phyloP scores from a whole-genome alignment of 2,797 vertebrate species.

The Microctenopoma lineatum region DNA sequence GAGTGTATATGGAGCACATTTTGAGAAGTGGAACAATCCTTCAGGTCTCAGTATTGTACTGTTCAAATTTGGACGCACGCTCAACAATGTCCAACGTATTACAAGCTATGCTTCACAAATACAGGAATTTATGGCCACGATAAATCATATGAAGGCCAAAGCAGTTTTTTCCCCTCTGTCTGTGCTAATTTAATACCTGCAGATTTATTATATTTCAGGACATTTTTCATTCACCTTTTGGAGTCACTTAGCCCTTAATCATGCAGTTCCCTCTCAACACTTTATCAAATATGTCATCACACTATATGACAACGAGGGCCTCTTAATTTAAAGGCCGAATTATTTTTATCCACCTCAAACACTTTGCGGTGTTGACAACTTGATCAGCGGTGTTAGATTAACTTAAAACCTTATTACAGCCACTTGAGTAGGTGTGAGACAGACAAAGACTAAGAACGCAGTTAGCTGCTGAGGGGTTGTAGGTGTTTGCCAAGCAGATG shows the following conservation, averaged over 20 bases:
- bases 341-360: constrained; percentile 18
- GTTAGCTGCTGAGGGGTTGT: constrained; percentile 30
- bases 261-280: constrained; percentile 29
- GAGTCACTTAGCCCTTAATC: constrained; percentile 30
- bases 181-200: constrained; percentile 60
- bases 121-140: constrained; percentile 49
- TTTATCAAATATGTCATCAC: constrained; percentile 46
- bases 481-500: constrained; percentile 1
- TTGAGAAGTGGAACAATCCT: constrained; percentile 45
- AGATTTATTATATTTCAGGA: constrained; percentile 54
- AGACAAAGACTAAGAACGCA: constrained; percentile 18
- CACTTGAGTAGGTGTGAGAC: constrained; percentile 32
- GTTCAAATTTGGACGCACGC: constrained; percentile 23
- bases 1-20: constrained; percentile 42
- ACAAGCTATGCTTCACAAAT: constrained; percentile 21
- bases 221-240: constrained; percentile 39
- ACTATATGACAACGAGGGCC: constrained; percentile 29
- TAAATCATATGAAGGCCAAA: constrained; percentile 61
- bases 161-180: constrained; percentile 33
- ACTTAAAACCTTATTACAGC: constrained; percentile 39
- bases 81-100: constrained; percentile 30
- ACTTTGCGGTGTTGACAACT: constrained; percentile 41
- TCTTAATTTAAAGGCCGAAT: not conserved
- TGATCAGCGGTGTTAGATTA: constrained; percentile 69
- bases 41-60: constrained; percentile 33